Evolutionary conservation across 2,797 vertebrate species (phyloP), one percentile per base, ranked within the genome.

Genomic region (Sardinella longiceps): DNA sequence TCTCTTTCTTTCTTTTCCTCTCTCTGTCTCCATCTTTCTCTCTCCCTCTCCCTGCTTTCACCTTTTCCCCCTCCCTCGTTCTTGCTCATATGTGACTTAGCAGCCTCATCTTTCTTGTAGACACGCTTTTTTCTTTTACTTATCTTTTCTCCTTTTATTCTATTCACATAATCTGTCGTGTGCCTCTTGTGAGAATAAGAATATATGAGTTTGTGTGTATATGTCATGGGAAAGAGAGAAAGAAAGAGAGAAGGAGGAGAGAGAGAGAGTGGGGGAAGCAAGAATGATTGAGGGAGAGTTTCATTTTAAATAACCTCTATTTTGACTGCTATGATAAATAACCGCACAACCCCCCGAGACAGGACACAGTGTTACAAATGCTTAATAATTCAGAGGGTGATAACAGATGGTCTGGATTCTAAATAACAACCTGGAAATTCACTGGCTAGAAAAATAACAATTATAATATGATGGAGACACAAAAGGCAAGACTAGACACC

Each of bases 271-370:
- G 1, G 20, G 37, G 33, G 43, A 20, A 39, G 70, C 37, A 20
- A 39, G 70, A 74, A 33, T 74, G 30, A 74, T 30, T 14, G 63
- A 70, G 56, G 5, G 12, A 60, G 66, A 77, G 37, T 77, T 77
- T 77, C 70, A 77, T 77, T 77, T 77, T 77, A 77, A 77, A 77
- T 77, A 77, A 77, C 33, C 70, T 77, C 70, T 39, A 39, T 77
- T 77, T 77, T 77, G 70, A 77, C 70, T 77, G 37, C 0, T 43
- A 18, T 77, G 70, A 77, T 77, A 14, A 77, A 77, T 77, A 77
- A 18, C 70, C 2, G 70, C 70, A 7, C 70, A 37, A 30, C 15
- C 70, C 70, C 70, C 39, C 18, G 37, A 39, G 33, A 39, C 70
- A 9, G 37, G 18, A 7, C 37, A 77, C 70, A 43, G 70, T 77